phyloP scores from a whole-genome alignment of 2,797 vertebrate genomes.

The Schizopygopsis malacanthus region DNA sequence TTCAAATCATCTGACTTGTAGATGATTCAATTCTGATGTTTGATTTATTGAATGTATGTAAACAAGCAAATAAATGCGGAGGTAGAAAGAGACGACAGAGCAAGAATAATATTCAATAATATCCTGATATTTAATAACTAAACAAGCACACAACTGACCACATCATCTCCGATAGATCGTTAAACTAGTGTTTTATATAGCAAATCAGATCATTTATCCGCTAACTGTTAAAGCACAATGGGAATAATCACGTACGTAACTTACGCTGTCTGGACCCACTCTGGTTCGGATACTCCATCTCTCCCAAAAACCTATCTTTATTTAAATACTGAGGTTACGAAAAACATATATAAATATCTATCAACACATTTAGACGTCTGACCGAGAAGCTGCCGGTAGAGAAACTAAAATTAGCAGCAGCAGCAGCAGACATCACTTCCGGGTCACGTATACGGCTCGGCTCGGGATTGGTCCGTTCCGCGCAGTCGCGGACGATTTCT shows the following conservation, averaged over 20 bases:
- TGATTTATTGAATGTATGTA: neutral
- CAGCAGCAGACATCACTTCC: neutral
- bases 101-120: neutral
- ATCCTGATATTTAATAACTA: neutral
- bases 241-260: constrained; percentile 76
- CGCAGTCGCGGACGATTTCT: neutral
- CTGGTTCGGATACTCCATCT: constrained; percentile 74
- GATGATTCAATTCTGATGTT: neutral
- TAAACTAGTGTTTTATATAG: neutral
- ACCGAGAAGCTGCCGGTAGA: neutral
- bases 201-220: neutral
- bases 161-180: neutral
- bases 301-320: neutral
- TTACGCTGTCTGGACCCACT: constrained; percentile 83
- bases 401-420: constrained; percentile 42
- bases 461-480: neutral
- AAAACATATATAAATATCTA: constrained; percentile 4
- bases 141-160: neutral
- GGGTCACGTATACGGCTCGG: neutral
- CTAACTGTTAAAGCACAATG: neutral
- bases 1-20: neutral
- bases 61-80: neutral
- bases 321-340: neutral
- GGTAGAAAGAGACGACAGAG: neutral
- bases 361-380: constrained; percentile 8